Percentiles rank a stretch among this genome's conserved stretches.
Conservation (phyloP, 2,797 vertebrate species). For the Vespertilio murinus region DNA sequence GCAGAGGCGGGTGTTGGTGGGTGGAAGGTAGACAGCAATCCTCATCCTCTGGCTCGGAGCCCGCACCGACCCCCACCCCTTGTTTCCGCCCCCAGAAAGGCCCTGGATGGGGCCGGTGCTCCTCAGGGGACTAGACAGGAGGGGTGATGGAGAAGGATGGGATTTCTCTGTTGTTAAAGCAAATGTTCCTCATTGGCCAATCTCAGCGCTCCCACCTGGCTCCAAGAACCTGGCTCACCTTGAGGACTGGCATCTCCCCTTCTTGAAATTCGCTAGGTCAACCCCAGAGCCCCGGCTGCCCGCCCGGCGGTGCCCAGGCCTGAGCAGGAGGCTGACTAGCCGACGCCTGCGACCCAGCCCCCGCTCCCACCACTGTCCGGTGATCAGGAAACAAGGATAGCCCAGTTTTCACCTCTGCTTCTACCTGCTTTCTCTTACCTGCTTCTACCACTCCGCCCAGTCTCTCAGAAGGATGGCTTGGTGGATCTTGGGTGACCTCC, state of each 20-base stretch:
- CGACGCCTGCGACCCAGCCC: fast-evolving
- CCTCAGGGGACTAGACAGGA: fast-evolving
- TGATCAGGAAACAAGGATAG: background rate
- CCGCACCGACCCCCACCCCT: background rate
- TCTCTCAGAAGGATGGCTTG: background rate
- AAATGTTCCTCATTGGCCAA: background rate
- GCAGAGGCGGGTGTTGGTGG: background rate
- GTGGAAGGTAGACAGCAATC: background rate
- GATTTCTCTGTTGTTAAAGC: background rate
- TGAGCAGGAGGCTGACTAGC: fast-evolving
- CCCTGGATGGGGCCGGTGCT: background rate
- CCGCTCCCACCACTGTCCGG: background rate
- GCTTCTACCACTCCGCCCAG: background rate
- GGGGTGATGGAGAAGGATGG: background rate
- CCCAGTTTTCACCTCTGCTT: background rate
- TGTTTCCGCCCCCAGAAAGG: background rate
- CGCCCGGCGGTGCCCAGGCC: fast-evolving
- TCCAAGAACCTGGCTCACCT: background rate
- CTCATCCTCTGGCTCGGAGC: background rate
- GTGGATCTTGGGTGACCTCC: background rate
- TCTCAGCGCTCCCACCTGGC: background rate
- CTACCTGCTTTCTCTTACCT: background rate
- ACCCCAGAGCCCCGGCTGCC: background rate
- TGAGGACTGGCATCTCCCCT: background rate
- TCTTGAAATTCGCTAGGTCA: background rate